A percentile compares a stretch with the other conserved stretches of the same genome.
phyloP scores from a whole-genome alignment of 2,888 invertebrate genomes.

The Dichetophora obliterata region DNA sequence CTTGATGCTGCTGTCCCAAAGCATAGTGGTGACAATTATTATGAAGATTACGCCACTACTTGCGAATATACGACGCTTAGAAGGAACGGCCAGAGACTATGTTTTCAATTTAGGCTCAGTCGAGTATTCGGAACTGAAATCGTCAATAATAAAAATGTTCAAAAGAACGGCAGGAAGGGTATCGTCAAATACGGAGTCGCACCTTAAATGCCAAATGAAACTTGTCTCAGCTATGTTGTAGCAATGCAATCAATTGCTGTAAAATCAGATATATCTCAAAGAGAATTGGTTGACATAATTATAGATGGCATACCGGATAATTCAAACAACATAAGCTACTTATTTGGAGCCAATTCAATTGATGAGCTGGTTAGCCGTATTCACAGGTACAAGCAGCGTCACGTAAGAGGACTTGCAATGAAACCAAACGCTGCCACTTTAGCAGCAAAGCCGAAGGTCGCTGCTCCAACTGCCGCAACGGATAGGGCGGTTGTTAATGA shows the following conservation, averaged over 20 bases:
- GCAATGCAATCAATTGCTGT: conserved; percentile 34
- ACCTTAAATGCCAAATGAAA: conserved; percentile 12
- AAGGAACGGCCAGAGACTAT: conserved; percentile 28
- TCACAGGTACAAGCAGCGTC: not conserved
- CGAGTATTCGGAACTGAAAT: conserved; percentile 6
- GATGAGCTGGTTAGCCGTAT: not conserved
- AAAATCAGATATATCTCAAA: conserved; percentile 11
- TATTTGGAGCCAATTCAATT: not conserved
- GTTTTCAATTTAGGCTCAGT: conserved; percentile 23
- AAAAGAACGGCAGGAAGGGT: conserved; percentile 27
- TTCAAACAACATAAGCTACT: not conserved
- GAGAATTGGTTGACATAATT: conserved; percentile 27
- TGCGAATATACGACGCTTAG: conserved; percentile 17
- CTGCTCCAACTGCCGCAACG: conserved; percentile 19
- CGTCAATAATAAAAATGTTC: conserved; percentile 1
- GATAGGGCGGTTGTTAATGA: too few relatives aligned
- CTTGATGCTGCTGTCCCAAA: too few relatives aligned
- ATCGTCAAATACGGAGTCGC: conserved; percentile 19
- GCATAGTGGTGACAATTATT: too few relatives aligned
- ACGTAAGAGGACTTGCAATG: too few relatives aligned
- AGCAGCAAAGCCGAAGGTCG: not conserved
- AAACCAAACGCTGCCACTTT: not conserved
- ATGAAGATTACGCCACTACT: too few relatives aligned
- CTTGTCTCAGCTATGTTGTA: conserved; percentile 33
- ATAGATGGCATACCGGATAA: conserved; percentile 39